Evolutionary conservation across 1,140 invertebrate species (phyloP).

Genomic region (Pteromalus puparum): DNA sequence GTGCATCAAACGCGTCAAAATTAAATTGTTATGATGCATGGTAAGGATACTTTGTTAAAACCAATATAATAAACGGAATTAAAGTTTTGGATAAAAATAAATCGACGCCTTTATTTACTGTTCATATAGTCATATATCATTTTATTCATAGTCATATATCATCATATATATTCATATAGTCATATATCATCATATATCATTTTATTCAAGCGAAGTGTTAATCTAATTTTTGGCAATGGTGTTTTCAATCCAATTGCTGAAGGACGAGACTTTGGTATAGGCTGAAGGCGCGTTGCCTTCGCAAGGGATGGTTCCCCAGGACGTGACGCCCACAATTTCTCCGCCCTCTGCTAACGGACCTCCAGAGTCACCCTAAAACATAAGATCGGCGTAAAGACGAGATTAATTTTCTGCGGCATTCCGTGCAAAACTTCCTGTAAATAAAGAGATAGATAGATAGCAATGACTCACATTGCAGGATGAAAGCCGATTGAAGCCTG

Average conservation of each 20-base stretch:
- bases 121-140: not conserved
- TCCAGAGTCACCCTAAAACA: conserved; percentile 79
- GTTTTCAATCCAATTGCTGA: conserved; percentile 69
- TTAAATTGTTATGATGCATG: no score
- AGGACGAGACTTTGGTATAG: conserved; percentile 78
- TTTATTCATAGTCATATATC: no score
- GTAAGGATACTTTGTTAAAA: no score
- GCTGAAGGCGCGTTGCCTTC: conserved; percentile 80
- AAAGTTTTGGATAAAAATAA: not conserved
- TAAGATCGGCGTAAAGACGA: no score
- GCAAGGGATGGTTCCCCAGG: conserved; percentile 83
- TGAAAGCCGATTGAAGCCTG: conserved; percentile 75
- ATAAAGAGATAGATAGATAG: no score
- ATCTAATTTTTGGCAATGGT: not conserved
- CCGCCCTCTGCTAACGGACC: conserved; percentile 76
- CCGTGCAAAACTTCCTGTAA: no score
- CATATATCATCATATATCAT: no score
- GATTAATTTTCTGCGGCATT: no score
- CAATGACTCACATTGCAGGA: conserved; percentile 76
- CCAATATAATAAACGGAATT: no score
- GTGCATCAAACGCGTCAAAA: no score
- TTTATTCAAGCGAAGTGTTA: not conserved
- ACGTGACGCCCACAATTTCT: conserved; percentile 79
- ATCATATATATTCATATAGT: no score
- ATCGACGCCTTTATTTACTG: not conserved